A percentile compares a stretch with the other conserved stretches of the same genome.
These are phyloP conservation scores for Myiotriccus ornatus DNA, from an alignment of 2,797 vertebrate genomes.

Conservation along the genomic window DNA sequence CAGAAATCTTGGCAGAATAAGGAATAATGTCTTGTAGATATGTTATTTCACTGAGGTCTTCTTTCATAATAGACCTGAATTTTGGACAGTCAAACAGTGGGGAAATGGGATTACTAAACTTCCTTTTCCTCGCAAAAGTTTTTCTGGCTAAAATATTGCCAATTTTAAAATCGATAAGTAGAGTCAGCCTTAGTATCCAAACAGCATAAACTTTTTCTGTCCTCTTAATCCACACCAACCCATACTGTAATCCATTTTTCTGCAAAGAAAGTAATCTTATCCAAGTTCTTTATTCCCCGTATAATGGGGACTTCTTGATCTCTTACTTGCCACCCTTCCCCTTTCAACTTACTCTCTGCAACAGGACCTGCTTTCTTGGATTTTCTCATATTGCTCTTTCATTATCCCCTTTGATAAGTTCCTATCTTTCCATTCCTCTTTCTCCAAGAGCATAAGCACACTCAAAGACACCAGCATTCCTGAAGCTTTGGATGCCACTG, in stretches of 20 bases:
- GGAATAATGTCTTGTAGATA: background rate
- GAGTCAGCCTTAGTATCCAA: background rate
- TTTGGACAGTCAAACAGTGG: background rate
- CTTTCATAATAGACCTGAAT: background rate
- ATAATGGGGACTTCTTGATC: background rate
- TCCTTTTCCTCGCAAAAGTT: background rate
- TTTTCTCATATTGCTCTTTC: background rate
- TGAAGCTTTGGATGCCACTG: background rate
- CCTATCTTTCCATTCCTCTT: background rate
- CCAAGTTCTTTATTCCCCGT: background rate
- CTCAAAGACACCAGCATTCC: background rate
- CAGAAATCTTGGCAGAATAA: background rate
- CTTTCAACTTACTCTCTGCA: background rate
- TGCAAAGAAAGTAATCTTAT: background rate
- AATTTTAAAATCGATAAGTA: background rate
- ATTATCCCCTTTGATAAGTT: background rate
- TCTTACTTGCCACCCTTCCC: background rate
- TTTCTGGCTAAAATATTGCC: background rate
- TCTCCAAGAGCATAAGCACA: background rate
- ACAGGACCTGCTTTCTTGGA: background rate
- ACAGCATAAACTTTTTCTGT: background rate
- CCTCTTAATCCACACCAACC: background rate
- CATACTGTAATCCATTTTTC: background rate
- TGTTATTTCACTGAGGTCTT: background rate
- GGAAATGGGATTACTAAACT: background rate